These are phyloP conservation scores for Nesogale talazaci DNA, from an alignment of 2,113 vertebrate genomes.

Conservation along the genomic window DNA sequence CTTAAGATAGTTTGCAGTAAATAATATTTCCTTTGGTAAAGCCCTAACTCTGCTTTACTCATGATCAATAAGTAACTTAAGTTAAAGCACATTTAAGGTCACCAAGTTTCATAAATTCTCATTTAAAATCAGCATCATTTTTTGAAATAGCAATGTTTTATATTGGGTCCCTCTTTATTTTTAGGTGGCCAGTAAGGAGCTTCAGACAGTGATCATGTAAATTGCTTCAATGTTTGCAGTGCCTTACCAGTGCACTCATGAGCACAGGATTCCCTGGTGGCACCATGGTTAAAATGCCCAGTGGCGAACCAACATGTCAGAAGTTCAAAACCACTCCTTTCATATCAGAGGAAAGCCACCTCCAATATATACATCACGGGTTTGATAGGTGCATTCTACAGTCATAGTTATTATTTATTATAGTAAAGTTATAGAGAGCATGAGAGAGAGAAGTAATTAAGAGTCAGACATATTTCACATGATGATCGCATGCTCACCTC, in stretches of 20 bases:
- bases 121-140: not conserved
- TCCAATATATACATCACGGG: too few species aligned
- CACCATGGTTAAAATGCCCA: too few species aligned
- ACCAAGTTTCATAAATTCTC: not conserved
- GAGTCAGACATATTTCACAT: too few species aligned
- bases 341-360: too few species aligned
- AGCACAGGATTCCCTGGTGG: not conserved
- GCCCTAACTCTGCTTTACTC: not conserved
- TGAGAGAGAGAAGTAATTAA: too few species aligned
- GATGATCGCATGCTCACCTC: too few species aligned
- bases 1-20: not conserved
- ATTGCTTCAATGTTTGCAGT: not conserved
- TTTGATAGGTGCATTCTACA: too few species aligned
- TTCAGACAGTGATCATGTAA: not conserved
- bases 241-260: not conserved
- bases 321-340: too few species aligned
- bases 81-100: not conserved
- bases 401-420: too few species aligned
- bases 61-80: not conserved
- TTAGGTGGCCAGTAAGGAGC: not conserved
- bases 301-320: too few species aligned
- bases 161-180: not conserved
- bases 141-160: not conserved
- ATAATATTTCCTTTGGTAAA: not conserved
- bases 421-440: too few species aligned